Conservation (phyloP, 2,113 vertebrate genomes). For the Procavia capensis region DNA sequence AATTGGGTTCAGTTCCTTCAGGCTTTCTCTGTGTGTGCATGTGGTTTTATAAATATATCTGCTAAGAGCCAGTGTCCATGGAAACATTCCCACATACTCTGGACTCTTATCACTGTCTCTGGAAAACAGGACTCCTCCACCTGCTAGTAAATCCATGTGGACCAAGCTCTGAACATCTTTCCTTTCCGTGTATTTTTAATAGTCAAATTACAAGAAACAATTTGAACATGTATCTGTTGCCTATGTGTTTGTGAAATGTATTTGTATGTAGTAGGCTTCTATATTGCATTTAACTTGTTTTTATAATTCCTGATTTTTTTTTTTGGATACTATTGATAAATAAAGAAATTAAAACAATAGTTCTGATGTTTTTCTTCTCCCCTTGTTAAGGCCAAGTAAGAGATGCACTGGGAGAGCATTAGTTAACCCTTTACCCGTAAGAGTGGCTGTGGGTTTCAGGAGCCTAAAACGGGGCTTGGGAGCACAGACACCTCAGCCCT, state of each 20-base stretch:
- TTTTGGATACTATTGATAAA: constrained; percentile 88
- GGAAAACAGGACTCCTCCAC: constrained; percentile 57
- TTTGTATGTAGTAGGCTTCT: constrained; percentile 87
- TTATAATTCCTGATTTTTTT: constrained; percentile 83
- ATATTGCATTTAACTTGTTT: constrained; percentile 89
- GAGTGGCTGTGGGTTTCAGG: constrained; percentile 11
- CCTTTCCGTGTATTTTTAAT: constrained; percentile 49
- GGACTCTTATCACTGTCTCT: constrained; percentile 41
- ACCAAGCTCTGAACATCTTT: constrained; percentile 65
- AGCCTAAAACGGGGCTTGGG: background rate
- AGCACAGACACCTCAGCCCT: background rate
- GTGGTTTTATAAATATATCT: constrained; percentile 54
- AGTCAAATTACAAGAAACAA: constrained; percentile 76
- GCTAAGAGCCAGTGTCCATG: constrained; percentile 48
- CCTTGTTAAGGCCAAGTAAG: background rate
- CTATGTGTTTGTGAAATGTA: constrained; percentile 82
- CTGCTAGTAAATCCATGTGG: constrained; percentile 42
- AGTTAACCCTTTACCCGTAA: background rate
- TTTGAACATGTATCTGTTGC: constrained; percentile 77
- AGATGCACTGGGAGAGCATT: background rate
- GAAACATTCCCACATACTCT: constrained; percentile 34
- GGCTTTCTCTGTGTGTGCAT: constrained; percentile 34
- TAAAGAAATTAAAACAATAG: constrained; percentile 85
- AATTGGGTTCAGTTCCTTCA: background rate
- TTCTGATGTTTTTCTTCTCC: constrained; percentile 28